Percentiles rank a stretch among this genome's conserved stretches.
Evolutionary conservation across 2,113 vertebrate genomes (phyloP).

Genomic region (Takifugu flavidus): DNA sequence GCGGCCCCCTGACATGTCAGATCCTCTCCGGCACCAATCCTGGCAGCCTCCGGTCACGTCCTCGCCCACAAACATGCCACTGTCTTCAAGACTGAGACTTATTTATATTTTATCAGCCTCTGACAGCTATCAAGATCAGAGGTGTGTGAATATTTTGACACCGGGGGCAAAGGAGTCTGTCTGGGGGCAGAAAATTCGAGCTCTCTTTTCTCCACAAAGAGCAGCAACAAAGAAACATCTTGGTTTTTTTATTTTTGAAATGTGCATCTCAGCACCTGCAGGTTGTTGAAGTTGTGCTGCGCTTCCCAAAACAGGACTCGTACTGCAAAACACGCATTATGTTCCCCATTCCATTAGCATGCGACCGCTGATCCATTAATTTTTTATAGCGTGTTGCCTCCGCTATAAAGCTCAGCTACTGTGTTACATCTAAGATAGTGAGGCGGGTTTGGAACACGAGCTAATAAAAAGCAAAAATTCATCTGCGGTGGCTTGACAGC

Average conservation of each 20-base stretch:
- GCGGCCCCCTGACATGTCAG: slow-evolving; percentile 13
- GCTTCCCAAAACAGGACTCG: slow-evolving; percentile 8
- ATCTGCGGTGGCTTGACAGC: slow-evolving; percentile 64
- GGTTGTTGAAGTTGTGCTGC: too few relatives aligned
- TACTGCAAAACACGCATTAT: slow-evolving; percentile 38
- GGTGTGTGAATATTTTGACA: not conserved
- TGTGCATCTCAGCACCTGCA: too few relatives aligned
- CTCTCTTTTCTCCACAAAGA: too few relatives aligned
- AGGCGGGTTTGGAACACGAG: slow-evolving; percentile 54
- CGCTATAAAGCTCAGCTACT: slow-evolving; percentile 64
- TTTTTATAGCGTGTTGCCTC: slow-evolving; percentile 60
- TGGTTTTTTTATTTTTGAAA: too few relatives aligned
- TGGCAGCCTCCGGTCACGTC: slow-evolving; percentile 5
- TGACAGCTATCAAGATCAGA: not conserved
- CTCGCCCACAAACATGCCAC: slow-evolving; percentile 7
- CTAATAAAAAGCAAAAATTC: slow-evolving; percentile 73
- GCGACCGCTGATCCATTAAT: slow-evolving; percentile 60
- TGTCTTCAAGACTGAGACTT: not conserved
- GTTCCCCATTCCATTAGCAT: slow-evolving; percentile 62
- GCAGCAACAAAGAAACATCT: not conserved
- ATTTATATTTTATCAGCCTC: not conserved
- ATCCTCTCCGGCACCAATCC: not conserved
- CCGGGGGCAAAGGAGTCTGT: not conserved
- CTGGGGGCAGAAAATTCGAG: slow-evolving; percentile 1
- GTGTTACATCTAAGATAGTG: slow-evolving; percentile 61